A percentile compares a stretch with the other conserved stretches of the same genome.
phyloP scores from a whole-genome alignment of 2,113 vertebrate genomes.

The Lathamus discolor region DNA sequence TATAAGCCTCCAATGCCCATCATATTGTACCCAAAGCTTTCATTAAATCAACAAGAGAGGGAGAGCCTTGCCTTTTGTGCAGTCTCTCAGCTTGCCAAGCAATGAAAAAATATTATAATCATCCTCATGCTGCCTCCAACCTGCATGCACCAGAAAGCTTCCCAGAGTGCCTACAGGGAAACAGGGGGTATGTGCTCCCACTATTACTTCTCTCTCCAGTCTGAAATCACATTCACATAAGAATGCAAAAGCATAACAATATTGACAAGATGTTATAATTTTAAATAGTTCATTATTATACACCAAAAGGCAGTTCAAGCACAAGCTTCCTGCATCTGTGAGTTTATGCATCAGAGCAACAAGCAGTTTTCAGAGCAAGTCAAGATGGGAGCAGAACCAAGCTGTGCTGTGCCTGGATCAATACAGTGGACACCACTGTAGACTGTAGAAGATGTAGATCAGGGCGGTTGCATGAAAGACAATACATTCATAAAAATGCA shows the following conservation, averaged over 20 bases:
- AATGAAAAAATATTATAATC: not conserved
- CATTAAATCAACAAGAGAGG: not conserved
- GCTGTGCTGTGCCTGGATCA: not conserved
- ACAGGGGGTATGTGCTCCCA: fast-evolving
- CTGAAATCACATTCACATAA: not conserved
- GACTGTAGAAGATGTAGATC: not conserved
- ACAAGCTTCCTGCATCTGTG: not conserved
- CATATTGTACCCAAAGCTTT: not conserved
- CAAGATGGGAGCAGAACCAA: not conserved
- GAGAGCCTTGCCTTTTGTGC: not conserved
- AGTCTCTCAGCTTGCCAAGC: not conserved
- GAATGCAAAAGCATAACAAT: not conserved
- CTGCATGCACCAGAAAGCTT: not conserved
- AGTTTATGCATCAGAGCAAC: not conserved
- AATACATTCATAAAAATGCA: not conserved
- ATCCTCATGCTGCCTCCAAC: not conserved
- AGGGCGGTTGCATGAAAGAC: not conserved
- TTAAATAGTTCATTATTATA: not conserved
- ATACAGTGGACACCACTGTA: fast-evolving
- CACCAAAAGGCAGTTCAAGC: not conserved
- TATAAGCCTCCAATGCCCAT: not conserved
- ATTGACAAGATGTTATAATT: not conserved
- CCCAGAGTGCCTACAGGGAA: not conserved
- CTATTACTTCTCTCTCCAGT: not conserved
- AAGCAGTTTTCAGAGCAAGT: not conserved